Base-by-base conservation (phyloP, 1,140 invertebrate species). In the Bacillus rossius region DNA sequence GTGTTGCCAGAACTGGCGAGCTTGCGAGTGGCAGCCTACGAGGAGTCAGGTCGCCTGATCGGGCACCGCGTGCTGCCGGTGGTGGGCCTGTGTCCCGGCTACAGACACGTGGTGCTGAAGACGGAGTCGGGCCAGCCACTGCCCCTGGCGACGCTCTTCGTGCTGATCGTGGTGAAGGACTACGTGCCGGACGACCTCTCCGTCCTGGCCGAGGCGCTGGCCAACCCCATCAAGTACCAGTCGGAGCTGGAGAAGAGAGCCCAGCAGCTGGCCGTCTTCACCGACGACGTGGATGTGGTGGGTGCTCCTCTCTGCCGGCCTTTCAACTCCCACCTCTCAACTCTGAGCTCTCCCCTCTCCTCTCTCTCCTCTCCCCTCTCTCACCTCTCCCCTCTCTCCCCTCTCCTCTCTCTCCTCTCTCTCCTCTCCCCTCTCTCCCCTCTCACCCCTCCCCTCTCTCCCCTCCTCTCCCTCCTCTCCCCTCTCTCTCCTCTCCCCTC, bases 201-300 rank as follows among this genome's bases (percentile, higher is more conserved):
- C 59, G 94, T 96, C 69, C 87, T 99, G 71, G 97, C 97, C 3
- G 95, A 98, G 73, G 96, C 96, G 3, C 74, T 99, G 56, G 94
- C 94, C 8, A 98, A 98, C 78, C 97, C 96, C 0, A 96, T 97
- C 60, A 96, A 97, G 69, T 98, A 96, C 75, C 91, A 98, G 72
- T 95, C 90, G 66, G 91, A 94, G 74, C 73, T 90, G 58, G 94
- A 98, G 67, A 98, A 96, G 72, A 83, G 94, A 20, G 85, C 88
- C 19, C 88, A 95, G 67, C 94, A 97, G 71, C 78, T 99, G 60
- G 85, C 89, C 0, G 89, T 94, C 54, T 80, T 98, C 57, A 94
- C 91, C 0, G 94, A 96, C 64, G 91, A 91, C 45, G n/a, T 56
- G 3, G 55, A 57, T n/a, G 40, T 26, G 2, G 49, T 49, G 13